A percentile compares a stretch with the other conserved stretches of the same genome.
phyloP scores from a whole-genome alignment of 2,888 invertebrate species.

The Dynastes tityus region DNA sequence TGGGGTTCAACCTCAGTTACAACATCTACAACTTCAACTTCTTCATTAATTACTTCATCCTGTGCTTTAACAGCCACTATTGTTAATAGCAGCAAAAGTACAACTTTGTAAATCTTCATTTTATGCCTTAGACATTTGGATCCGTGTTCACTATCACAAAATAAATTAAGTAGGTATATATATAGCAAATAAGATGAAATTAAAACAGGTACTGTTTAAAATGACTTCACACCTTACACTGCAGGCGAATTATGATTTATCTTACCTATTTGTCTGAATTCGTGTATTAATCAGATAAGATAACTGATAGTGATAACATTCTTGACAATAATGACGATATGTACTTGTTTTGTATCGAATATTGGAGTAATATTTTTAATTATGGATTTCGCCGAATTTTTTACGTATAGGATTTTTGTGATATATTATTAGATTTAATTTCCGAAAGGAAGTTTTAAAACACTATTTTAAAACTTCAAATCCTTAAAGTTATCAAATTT shows the following conservation, averaged over 20 bases:
- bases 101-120: neutral
- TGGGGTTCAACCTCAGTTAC: neutral
- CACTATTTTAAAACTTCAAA: too few species aligned
- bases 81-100: neutral
- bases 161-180: neutral
- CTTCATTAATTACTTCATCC: neutral
- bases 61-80: neutral
- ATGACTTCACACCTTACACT: neutral
- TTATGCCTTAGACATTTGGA: neutral
- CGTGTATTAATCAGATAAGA: conserved; percentile 18
- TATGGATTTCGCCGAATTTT: conserved; percentile 8
- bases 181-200: neutral
- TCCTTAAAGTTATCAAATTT: too few species aligned
- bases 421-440: neutral
- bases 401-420: neutral
- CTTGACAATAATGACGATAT: conserved; percentile 3
- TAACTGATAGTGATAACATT: conserved; percentile 25
- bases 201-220: neutral
- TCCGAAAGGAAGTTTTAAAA: too few species aligned
- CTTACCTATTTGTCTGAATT: conserved; percentile 25
- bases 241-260: neutral
- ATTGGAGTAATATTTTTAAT: neutral
- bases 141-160: neutral
- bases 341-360: conserved; percentile 14
- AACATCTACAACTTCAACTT: neutral